Base-by-base conservation (phyloP, 1,140 invertebrate genomes). In the Tachypleus tridentatus region DNA sequence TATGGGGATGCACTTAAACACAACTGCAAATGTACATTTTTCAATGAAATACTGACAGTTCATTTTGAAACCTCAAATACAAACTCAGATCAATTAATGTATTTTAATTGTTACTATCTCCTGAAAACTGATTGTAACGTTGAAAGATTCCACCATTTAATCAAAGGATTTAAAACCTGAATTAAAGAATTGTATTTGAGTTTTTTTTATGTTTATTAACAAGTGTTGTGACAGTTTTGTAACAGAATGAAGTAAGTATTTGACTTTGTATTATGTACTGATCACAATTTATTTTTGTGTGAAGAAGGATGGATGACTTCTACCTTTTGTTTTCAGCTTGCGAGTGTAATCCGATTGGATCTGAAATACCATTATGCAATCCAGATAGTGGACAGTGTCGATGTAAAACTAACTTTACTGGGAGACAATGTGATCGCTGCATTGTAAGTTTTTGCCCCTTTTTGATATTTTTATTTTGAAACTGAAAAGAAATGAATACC, bases 81-180 rank as follows among this genome's bases (percentile, higher is more conserved):
- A 49, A 29, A 47, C 51, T 67, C 50, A 3, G 61, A 51, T 52
- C 4, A 0, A 3, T 11, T 59, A 3, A 64, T 11, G 29, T 58
- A 61, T 7, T 51, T 29, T 61, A 49, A 47, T 63, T 49, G 63
- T 61, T 66, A 70, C 47, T 7, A 63, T 63, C 60, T 48, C 64
- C 79, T 77, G 49, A 76, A 82, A 81, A 85, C 59, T 93, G 91
- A 72, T 83, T 84, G 60, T 95, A 91, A 76, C 86, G 87, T 71
- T 72, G 73, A 51, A 71, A 83, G 57, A 93, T 93, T 5, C 85
- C 91, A 3, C 76, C 84, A 67, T 63, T 81, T 10, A 79, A 80
- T 57, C 83, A 85, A 52, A 99, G 97, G 87, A 97, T 75, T 84
- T 86, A 57, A 82, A 84, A 8, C 87, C 84, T 29, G 97, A 96